Evolutionary conservation across 2,888 invertebrate species (phyloP).

Genomic region (Phengaris arion): DNA sequence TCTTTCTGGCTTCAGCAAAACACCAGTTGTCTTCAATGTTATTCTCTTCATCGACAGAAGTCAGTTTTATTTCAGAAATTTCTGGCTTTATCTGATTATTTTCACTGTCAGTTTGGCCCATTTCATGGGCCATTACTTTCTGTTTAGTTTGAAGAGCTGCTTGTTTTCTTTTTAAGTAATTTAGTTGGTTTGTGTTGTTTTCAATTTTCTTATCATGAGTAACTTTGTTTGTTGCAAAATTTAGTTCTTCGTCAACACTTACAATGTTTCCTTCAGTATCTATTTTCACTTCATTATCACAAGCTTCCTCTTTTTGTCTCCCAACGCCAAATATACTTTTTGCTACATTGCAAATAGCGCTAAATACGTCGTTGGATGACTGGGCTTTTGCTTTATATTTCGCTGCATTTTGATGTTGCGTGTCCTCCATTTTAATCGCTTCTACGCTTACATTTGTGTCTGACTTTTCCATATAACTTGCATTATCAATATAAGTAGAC

Average conservation of each 20-base stretch:
- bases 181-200: conserved; percentile 52
- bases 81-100: conserved; percentile 51
- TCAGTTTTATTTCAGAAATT: conserved; percentile 41
- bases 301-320: conserved; percentile 47
- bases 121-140: conserved; percentile 75
- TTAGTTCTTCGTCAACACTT: conserved; percentile 43
- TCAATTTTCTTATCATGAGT: conserved; percentile 45
- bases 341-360: conserved; percentile 60
- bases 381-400: conserved; percentile 48
- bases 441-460: background rate
- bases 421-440: background rate
- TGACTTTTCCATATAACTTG: conserved; percentile 35
- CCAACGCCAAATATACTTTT: conserved; percentile 60
- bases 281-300: conserved; percentile 59
- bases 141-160: conserved; percentile 71
- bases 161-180: conserved; percentile 61
- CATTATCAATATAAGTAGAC: conserved; percentile 30
- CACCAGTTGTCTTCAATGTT: conserved; percentile 50
- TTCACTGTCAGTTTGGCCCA: conserved; percentile 59
- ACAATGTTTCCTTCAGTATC: conserved; percentile 66
- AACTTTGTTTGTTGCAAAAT: conserved; percentile 40
- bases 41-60: conserved; percentile 57
- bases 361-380: conserved; percentile 54
- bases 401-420: conserved; percentile 40
- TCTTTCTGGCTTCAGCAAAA: conserved; percentile 59